phyloP scores from a whole-genome alignment of 1,140 invertebrate species.

The Drosophila azteca region DNA sequence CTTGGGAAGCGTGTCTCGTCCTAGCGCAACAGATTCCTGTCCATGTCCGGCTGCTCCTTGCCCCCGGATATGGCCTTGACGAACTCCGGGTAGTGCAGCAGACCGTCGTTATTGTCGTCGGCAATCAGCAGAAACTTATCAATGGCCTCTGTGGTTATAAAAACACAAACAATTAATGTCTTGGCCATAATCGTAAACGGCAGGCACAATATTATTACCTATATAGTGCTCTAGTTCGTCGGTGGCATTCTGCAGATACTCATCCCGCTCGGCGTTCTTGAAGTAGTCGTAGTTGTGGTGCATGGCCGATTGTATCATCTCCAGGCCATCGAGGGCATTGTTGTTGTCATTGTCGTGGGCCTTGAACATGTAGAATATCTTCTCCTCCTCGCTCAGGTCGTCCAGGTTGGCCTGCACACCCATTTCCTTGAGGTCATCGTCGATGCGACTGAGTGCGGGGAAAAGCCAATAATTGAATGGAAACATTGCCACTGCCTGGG shows the following conservation, averaged over 20 bases:
- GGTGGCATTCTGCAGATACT: slow-evolving; percentile 68
- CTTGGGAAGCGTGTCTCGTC: background rate
- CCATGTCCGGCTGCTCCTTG: slow-evolving; percentile 62
- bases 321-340: slow-evolving; percentile 90
- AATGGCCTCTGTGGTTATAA: slow-evolving; percentile 86
- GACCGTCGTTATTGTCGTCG: slow-evolving; percentile 91
- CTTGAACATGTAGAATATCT: slow-evolving; percentile 87
- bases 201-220: slow-evolving; percentile 42
- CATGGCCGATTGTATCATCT: slow-evolving; percentile 88
- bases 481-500: too few species aligned
- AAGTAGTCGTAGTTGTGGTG: slow-evolving; percentile 84
- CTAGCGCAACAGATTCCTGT: slow-evolving; percentile 61
- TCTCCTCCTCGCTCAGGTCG: slow-evolving; percentile 88
- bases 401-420: slow-evolving; percentile 75
- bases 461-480: background rate
- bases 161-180: background rate
- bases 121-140: slow-evolving; percentile 90
- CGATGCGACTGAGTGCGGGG: slow-evolving; percentile 62
- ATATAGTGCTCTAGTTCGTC: slow-evolving; percentile 80
- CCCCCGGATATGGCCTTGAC: slow-evolving; percentile 83
- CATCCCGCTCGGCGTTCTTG: slow-evolving; percentile 66
- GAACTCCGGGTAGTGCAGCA: slow-evolving; percentile 91
- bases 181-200: background rate
- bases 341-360: slow-evolving; percentile 88
- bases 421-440: slow-evolving; percentile 75